phyloP scores from a whole-genome alignment of 1,140 invertebrate genomes.

The Eufriesea mexicana region DNA sequence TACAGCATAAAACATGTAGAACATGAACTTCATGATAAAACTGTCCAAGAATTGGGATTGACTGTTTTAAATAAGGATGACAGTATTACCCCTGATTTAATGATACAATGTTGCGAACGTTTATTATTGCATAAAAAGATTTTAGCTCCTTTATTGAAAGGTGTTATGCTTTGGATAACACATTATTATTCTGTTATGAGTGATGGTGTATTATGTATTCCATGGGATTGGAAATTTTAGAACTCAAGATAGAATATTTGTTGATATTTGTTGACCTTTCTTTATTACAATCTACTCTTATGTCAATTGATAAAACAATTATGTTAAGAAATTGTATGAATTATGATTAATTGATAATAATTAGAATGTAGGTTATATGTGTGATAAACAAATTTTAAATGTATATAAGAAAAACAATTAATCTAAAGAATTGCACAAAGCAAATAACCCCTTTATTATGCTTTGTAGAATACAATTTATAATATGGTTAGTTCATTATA shows the following conservation, averaged over 20 bases:
- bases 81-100: constrained; percentile 92
- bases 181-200: constrained; percentile 95
- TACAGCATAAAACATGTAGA: constrained; percentile 91
- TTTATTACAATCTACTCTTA: not conserved
- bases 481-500: not conserved
- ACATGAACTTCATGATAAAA: constrained; percentile 86
- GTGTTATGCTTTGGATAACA: constrained; percentile 89
- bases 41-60: constrained; percentile 86
- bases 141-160: constrained; percentile 78
- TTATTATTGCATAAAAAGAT: constrained; percentile 84
- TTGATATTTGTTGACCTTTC: not conserved
- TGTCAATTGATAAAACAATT: not conserved
- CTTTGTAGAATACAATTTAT: not conserved
- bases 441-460: not conserved
- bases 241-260: constrained; percentile 9
- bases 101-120: constrained; percentile 92
- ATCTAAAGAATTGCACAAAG: constrained; percentile 1
- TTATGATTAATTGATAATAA: constrained; percentile 2
- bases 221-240: constrained; percentile 93
- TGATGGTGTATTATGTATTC: constrained; percentile 95
- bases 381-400: constrained; percentile 6
- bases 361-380: constrained; percentile 2
- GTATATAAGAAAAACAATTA: not conserved
- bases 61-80: constrained; percentile 92
- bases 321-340: not conserved